Evolutionary conservation across 2,113 vertebrate species (phyloP).

Genomic region (Toxostoma redivivum): DNA sequence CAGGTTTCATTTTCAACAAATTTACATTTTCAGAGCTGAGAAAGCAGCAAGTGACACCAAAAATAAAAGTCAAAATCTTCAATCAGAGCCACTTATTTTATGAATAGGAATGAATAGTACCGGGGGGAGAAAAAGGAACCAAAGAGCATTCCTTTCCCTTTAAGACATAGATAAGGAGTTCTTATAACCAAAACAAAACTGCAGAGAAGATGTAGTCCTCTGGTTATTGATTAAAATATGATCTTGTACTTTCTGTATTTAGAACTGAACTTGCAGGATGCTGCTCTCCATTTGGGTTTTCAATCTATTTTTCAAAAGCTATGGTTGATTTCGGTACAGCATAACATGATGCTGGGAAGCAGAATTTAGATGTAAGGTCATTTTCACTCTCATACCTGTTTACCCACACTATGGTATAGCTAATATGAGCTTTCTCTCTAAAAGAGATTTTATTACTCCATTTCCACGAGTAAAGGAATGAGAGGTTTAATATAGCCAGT

Average conservation of each 20-base stretch:
- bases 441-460: neutral
- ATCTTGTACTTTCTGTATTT: neutral
- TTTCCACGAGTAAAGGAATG: neutral
- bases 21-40: neutral
- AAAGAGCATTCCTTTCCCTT: neutral
- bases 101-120: neutral
- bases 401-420: neutral
- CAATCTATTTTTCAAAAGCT: neutral
- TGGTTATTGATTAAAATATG: neutral
- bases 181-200: neutral
- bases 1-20: neutral
- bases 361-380: neutral
- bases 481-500: neutral
- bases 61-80: neutral
- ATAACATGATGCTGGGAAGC: neutral
- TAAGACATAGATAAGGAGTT: neutral
- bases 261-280: neutral
- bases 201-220: neutral
- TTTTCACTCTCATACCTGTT: neutral
- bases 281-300: neutral
- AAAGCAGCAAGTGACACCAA: neutral
- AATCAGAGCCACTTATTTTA: neutral
- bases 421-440: neutral
- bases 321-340: neutral
- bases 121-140: rapidly evolving